Evolutionary conservation across 2,797 vertebrate genomes (phyloP).

Genomic region (Clarias laeviceps): DNA sequence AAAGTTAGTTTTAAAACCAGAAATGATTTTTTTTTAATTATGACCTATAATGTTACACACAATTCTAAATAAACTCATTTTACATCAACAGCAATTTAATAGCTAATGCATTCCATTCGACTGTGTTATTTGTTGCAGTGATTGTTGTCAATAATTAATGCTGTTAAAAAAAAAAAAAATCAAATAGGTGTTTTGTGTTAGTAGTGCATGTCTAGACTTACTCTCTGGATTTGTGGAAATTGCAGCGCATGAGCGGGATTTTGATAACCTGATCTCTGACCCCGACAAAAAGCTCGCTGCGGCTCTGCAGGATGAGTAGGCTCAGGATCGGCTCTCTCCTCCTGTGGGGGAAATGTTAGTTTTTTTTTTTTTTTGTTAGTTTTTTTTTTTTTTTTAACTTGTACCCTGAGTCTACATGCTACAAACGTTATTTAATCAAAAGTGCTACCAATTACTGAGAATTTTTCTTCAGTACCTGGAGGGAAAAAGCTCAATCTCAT

Average conservation of each 20-base stretch:
- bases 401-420: not conserved
- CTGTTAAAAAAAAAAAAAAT: not conserved
- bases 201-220: constrained; percentile 67
- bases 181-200: not conserved
- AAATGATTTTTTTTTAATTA: not conserved
- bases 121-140: not conserved
- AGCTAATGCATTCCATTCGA: not conserved
- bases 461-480: constrained; percentile 55
- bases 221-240: constrained; percentile 88
- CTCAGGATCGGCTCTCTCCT: constrained; percentile 85
- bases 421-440: not conserved
- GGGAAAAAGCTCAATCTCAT: constrained; percentile 91
- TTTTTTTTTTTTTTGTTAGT: no score
- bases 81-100: not conserved
- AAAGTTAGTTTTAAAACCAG: not conserved
- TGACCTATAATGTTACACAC: not conserved
- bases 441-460: not conserved
- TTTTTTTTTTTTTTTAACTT: not conserved
- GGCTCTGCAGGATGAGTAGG: constrained; percentile 92
- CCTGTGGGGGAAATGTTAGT: constrained; percentile 72
- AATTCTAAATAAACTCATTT: not conserved
- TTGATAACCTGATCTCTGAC: constrained; percentile 91
- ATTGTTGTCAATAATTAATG: not conserved
- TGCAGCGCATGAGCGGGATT: constrained; percentile 93
- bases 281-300: constrained; percentile 91